Evolutionary conservation across 2,797 vertebrate genomes (phyloP), one percentile per base, ranked within the genome.

Genomic region (Acanthurus tractus): DNA sequence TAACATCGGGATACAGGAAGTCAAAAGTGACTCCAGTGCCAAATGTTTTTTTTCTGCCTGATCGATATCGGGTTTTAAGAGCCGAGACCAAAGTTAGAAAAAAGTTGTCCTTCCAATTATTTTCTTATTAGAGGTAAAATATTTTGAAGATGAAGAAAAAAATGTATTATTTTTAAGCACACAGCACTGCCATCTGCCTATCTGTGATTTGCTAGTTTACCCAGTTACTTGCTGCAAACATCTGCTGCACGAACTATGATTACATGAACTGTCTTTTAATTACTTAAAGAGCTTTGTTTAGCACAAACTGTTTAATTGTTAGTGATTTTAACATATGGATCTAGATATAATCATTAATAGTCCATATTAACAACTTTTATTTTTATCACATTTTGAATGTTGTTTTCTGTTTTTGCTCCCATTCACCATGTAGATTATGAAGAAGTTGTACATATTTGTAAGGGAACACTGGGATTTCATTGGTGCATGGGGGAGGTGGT

Each of bases 401-500:
- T 34, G 6, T 29, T 12, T 59, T 52, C 46, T 25, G 11, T 44
- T 45, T 15, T 20, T 36, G 34, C 22, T 23, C 62, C 22, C 15
- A 25, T 36, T 42, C 12, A 1, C 9, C 25, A 45, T 36, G 25
- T 1, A 42, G 5, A 52, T 48, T 50, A n/a, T 3, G 57, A 54
- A 57, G 34, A 68, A 36, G 1, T 20, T 77, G 45, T 15, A 53
- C 29, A 34, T 34, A 34, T 34, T 34, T 34, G 5, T 34, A 63
- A 52, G 50, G 40, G 48, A 80, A 59, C 34, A 34, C 25, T 53
- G 25, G 8, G 22, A 25, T 7, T 18, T 5, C 3, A 12, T 3
- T 6, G 42, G n/a, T 67, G 29, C 70, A 52, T 42, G n/a, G 38
- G 55, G 55, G 49, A 58, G 62, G 64, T 10, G 62, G 25, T 50